Evolutionary conservation across 2,888 invertebrate species (phyloP).

Genomic region (Hermaeophaga mercurialis): DNA sequence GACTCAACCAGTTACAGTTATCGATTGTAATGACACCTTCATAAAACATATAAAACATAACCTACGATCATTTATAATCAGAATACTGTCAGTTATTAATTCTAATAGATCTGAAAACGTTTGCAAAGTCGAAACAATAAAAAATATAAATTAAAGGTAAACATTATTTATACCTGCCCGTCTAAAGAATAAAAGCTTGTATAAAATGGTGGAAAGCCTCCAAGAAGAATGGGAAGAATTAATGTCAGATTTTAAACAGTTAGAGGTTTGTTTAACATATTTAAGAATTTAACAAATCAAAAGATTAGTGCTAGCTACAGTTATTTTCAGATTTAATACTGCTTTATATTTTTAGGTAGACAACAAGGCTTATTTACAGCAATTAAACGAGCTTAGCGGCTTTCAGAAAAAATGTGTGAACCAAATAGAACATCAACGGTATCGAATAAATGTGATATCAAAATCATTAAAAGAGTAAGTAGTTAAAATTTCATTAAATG

Average conservation of each 20-base stretch:
- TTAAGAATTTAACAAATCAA: no score
- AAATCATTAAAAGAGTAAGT: conserved; percentile 81
- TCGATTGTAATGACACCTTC: no score
- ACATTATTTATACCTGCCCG: no score
- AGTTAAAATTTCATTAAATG: neutral
- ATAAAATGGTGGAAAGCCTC: conserved; percentile 46
- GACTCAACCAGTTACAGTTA: no score
- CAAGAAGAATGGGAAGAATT: conserved; percentile 78
- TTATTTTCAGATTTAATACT: neutral
- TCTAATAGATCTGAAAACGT: no score
- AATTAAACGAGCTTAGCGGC: conserved; percentile 82
- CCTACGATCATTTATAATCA: no score
- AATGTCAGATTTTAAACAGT: conserved; percentile 74
- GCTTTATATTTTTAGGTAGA: conserved; percentile 62
- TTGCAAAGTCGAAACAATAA: no score
- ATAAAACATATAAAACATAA: no score
- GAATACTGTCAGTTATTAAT: no score
- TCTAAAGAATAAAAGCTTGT: neutral
- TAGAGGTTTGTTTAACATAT: conserved; percentile 79
- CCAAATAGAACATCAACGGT: conserved; percentile 89
- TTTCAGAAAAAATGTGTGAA: conserved; percentile 87
- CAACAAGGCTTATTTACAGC: conserved; percentile 83
- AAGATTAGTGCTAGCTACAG: no score
- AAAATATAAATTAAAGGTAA: no score
- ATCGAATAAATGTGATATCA: conserved; percentile 82